phyloP scores from a whole-genome alignment of 2,888 invertebrate species.

The Psococerastis gibbosa region DNA sequence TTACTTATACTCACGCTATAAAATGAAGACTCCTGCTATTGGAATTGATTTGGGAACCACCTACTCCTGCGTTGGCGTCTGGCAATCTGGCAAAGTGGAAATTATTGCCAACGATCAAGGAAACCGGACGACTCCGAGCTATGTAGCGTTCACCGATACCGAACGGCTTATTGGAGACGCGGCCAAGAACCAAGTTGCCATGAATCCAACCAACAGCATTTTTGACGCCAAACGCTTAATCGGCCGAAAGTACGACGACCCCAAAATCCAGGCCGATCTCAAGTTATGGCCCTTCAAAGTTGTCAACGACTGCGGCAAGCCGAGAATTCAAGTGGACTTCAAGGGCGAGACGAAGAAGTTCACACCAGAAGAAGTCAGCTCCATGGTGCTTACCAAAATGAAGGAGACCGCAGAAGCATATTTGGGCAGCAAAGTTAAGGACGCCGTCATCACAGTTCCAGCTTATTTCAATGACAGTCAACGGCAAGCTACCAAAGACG shows the following conservation, averaged over 20 bases:
- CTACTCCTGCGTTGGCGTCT: too few relatives aligned
- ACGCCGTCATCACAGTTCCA: slow-evolving; percentile 68
- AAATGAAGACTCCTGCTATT: slow-evolving; percentile 37
- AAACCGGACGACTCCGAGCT: slow-evolving; percentile 30
- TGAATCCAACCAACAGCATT: slow-evolving; percentile 64
- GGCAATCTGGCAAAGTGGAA: too few relatives aligned
- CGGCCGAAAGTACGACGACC: slow-evolving; percentile 60
- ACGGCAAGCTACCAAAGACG: slow-evolving; percentile 58
- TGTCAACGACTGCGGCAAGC: slow-evolving; percentile 44
- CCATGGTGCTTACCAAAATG: too few relatives aligned
- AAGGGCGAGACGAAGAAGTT: slow-evolving; percentile 57
- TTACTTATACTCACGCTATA: slow-evolving; percentile 16
- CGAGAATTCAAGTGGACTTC: slow-evolving; percentile 53
- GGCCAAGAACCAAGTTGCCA: slow-evolving; percentile 35
- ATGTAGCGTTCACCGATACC: slow-evolving; percentile 27
- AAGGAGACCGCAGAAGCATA: slow-evolving; percentile 61
- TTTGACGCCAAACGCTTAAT: slow-evolving; percentile 72
- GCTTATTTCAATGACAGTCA: slow-evolving; percentile 71
- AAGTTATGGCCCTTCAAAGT: slow-evolving; percentile 71
- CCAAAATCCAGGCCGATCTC: slow-evolving; percentile 57
- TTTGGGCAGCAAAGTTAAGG: slow-evolving; percentile 45
- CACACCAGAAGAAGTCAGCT: slow-evolving; percentile 68
- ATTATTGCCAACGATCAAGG: slow-evolving; percentile 36
- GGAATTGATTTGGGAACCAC: slow-evolving; percentile 75
- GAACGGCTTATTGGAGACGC: slow-evolving; percentile 31